Base-by-base conservation (phyloP, 1,140 invertebrate species). In the Drosophila orena region DNA sequence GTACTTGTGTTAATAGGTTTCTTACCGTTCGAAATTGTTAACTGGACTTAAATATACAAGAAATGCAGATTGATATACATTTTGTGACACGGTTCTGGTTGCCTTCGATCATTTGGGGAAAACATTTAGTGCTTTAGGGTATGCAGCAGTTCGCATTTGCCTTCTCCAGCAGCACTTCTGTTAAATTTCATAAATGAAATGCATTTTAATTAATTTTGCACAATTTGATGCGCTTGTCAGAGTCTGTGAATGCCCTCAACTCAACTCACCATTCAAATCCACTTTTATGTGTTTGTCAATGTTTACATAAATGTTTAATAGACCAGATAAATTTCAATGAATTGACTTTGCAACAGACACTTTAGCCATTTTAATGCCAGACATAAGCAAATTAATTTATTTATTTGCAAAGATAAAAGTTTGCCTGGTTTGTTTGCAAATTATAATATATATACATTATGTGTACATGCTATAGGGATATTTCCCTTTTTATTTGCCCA, bases 261-360 rank as follows among this genome's bases (percentile, higher is more conserved):
- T 38, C 12, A 42, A 38, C 20, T 38, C 12, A 42, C 53, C 43
- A 17, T 20, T 14, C 30, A n/a, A 17, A 15, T 7, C 20, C 35
- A 30, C 22, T 64, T 57, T 49, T 17, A 50, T 53, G 61, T 78
- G 74, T 79, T 88, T 81, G 81, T 86, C 81, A 68, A 79, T 86
- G 83, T 83, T 88, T 79, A 88, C 84, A 86, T 86, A 74, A 71
- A 86, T 86, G 88, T 86, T 86, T 88, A 81, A 86, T 88, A 83
- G 79, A 88, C 75, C 75, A 88, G 77, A 86, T 83, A 79, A 89
- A 88, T 79, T 86, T 88, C 69, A 88, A 85, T 85, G 78, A 76
- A 73, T 85, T 70, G 75, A 57, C 79, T 75, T 65, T 56, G 42
- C 38, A 50, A 53, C 22, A 14, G 42, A 72, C 34, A 38, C 46